Evolutionary conservation across 2,888 invertebrate genomes (phyloP), one percentile per base, ranked within the genome.

Genomic region (Diloba caeruleocephala): DNA sequence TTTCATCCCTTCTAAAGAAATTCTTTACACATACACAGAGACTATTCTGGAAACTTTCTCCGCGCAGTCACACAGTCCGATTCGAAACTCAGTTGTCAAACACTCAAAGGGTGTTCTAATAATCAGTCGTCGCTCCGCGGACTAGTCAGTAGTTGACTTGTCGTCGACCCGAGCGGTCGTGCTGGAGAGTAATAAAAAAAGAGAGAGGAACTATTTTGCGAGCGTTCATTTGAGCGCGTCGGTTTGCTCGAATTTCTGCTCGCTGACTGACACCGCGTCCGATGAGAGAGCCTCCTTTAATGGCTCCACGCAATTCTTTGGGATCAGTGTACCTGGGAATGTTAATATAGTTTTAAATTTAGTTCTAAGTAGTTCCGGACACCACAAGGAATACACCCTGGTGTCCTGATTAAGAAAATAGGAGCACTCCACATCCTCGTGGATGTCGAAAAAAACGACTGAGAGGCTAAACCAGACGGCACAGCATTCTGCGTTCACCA

Each of bases 231-330:
- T 86, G 55, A 84, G 80, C 46, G 65, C 77, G 76, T 89, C 91
- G 12, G 79, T 44, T 21, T 79, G 73, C 28, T 94, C 92, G 84
- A 95, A 96, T 58, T 92, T 94, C 82, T 95, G 94, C 86, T 97
- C 97, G 81, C 95, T 96, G 37, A 96, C 95, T 67, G 96, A 96
- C 76, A 97, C 97, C 5, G 97, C 97, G 88, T 98, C 97, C 19
- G 96, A 94, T 32, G 97, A 94, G n/a, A 98, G 94, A 58, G 97
- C 96, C 79, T 96, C 96, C 77, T 96, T 95, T 34, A 98, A 91
- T 17, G 96, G 89, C 77, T 97, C 97, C 76, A 97, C 97, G 84
- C 97, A 98, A 82, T 96, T 96, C 93, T 98, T 98, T 81, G 98
- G 98, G 93, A 98, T 98, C 69, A 98, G 92, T 7, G 97, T 97